Percentiles rank a stretch among this genome's conserved stretches.
These are phyloP conservation scores for Agraylea sexmaculata DNA, from an alignment of 1,140 invertebrate genomes.

Conservation along the genomic window DNA sequence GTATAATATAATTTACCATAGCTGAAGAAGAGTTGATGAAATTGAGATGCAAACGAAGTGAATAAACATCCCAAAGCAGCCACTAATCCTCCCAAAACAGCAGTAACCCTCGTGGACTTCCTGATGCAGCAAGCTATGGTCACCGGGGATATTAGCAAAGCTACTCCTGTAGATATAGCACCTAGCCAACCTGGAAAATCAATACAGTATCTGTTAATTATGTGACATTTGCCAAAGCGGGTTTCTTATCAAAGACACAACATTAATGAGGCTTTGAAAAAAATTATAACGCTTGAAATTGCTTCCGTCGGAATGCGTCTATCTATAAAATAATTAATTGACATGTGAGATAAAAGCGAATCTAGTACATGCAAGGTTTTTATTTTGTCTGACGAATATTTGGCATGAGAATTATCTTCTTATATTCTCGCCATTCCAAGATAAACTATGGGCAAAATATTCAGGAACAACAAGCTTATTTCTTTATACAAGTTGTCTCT, in stretches of 20 bases:
- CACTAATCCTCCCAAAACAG: constrained; percentile 75
- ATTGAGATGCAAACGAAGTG: constrained; percentile 77
- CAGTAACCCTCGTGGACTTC: constrained; percentile 77
- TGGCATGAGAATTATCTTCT: no score
- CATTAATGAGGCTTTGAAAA: constrained; percentile 1
- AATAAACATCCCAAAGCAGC: constrained; percentile 78
- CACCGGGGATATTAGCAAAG: constrained; percentile 68
- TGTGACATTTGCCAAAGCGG: background rate
- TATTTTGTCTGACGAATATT: no score
- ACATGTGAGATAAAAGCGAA: no score
- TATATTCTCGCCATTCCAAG: no score
- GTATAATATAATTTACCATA: constrained; percentile 56
- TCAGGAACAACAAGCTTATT: no score
- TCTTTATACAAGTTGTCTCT: no score
- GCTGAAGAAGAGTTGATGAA: constrained; percentile 83
- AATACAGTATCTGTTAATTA: background rate
- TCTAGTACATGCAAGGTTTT: no score
- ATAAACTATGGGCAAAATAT: no score
- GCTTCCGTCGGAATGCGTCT: background rate
- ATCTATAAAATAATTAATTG: no score
- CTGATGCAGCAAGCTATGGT: constrained; percentile 74
- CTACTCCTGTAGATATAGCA: constrained; percentile 68
- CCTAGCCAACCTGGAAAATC: constrained; percentile 72
- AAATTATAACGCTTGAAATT: background rate
- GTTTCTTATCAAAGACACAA: background rate